Base-by-base conservation (phyloP, 2,797 vertebrate species). In the Enteromius unitaeniatus region DNA sequence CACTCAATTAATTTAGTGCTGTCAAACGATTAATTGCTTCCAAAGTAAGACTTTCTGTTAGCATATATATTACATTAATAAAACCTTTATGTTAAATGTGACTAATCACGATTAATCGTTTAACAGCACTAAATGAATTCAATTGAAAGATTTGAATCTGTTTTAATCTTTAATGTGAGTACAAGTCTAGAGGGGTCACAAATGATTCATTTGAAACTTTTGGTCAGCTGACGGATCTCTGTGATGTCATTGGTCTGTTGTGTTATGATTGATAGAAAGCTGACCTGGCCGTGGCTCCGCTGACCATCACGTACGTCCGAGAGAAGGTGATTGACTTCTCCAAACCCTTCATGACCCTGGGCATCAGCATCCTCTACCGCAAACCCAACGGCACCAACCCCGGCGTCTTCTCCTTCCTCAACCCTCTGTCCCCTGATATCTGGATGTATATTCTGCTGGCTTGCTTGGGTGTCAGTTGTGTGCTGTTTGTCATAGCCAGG, bases 381-480 rank as follows among this genome's bases (percentile, higher is more conserved):
- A 96, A 96, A 88, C 96, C 96, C 93, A 96, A 96, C 26, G 88
- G 88, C 68, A 88, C 88, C 65, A 88, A 88, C 78, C 88, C 88
- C 19, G 85, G 83, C 14, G 86, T 87, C 53, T 88, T 88, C 82
- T 94, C 94, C 91, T 95, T 95, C 91, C 93, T 95, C 90, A 95
- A 94, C 89, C 94, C 94, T 91, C 97, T 99, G 92, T 99, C 97
- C 86, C 97, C 97, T 89, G 97, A 99, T 96, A 99, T 99, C 96
- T 99, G 97, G 97, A 99, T 99, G 97, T 99, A 99, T 97, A 99
- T 99, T 97, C 97, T 99, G 96, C 97, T 99, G 97, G 97, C 97
- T 96, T 99, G 95, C 97, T 97, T 99, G 96, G 97, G 97, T 97
- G 97, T 99, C 97, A 99, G 97, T 97, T 99, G 97, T 97, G 97